Percentiles rank a stretch among this genome's conserved stretches.
Conservation (phyloP, 2,113 vertebrate genomes). For the Prionailurus bengalensis region DNA sequence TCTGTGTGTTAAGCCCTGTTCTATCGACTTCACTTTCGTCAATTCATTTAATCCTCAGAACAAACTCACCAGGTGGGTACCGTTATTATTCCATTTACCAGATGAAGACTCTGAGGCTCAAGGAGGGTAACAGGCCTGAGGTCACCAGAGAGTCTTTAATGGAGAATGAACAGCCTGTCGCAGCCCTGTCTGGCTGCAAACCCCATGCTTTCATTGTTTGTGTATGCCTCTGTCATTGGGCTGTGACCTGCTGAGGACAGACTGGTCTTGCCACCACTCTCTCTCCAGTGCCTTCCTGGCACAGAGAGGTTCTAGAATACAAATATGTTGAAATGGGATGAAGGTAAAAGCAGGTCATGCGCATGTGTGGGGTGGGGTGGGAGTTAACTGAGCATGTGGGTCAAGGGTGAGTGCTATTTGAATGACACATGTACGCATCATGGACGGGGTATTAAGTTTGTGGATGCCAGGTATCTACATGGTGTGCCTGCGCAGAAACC, state of each 20-base stretch:
- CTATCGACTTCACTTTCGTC: background rate
- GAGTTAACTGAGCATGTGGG: background rate
- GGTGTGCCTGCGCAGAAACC: background rate
- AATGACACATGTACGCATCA: background rate
- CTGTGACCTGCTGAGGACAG: background rate
- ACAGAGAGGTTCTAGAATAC: background rate
- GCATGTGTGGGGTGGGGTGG: rapidly evolving
- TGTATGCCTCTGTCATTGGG: background rate
- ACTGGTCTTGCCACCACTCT: background rate
- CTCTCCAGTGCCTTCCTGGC: background rate
- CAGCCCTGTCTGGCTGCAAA: background rate
- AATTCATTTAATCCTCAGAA: background rate
- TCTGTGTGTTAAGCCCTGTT: background rate
- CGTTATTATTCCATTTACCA: background rate
- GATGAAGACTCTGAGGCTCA: background rate
- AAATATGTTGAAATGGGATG: background rate
- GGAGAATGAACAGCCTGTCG: background rate
- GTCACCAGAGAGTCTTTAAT: background rate
- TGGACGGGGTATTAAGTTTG: background rate
- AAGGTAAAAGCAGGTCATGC: background rate
- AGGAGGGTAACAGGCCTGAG: background rate
- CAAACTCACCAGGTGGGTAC: background rate
- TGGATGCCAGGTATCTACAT: rapidly evolving
- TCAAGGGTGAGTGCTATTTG: background rate
- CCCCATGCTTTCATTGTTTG: background rate